Evolutionary conservation across 2,797 vertebrate genomes (phyloP).

Genomic region (Macropus fuliginosus): DNA sequence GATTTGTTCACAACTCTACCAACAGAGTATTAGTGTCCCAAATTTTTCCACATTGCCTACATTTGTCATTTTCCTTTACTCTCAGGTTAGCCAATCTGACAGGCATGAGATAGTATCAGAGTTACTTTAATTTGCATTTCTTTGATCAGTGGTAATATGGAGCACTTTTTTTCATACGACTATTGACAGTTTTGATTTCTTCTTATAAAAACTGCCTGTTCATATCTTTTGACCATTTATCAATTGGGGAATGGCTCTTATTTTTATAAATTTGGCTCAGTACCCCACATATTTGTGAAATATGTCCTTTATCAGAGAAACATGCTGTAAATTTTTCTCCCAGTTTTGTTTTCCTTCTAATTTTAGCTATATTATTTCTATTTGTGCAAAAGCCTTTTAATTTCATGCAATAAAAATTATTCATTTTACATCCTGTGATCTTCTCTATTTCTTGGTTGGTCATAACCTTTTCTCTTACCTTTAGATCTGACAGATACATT

Average conservation of each 20-base stretch:
- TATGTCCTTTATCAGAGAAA: not conserved
- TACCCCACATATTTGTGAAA: too few species aligned
- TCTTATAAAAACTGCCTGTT: not conserved
- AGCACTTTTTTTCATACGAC: too few species aligned
- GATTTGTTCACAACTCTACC: not conserved
- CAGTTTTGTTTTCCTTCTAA: not conserved
- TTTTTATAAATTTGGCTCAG: not conserved
- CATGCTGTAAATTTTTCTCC: not conserved
- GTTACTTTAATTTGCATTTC: too few species aligned
- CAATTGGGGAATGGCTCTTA: not conserved
- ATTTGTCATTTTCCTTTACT: too few species aligned
- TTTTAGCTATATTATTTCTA: too few species aligned
- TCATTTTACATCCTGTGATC: not conserved
- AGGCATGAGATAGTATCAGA: too few species aligned
- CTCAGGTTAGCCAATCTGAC: too few species aligned
- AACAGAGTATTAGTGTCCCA: not conserved
- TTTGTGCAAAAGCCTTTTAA: not conserved
- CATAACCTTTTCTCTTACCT: not conserved
- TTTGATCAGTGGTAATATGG: too few species aligned
- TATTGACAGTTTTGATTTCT: too few species aligned
- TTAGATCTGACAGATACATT: not conserved
- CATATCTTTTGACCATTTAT: not conserved
- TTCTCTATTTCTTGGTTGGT: not conserved
- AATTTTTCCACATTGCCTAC: too few species aligned
- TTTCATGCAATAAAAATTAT: not conserved